Percentiles rank a stretch among this genome's conserved stretches.
phyloP scores from a whole-genome alignment of 2,113 vertebrate species.

The Stegastes partitus region DNA sequence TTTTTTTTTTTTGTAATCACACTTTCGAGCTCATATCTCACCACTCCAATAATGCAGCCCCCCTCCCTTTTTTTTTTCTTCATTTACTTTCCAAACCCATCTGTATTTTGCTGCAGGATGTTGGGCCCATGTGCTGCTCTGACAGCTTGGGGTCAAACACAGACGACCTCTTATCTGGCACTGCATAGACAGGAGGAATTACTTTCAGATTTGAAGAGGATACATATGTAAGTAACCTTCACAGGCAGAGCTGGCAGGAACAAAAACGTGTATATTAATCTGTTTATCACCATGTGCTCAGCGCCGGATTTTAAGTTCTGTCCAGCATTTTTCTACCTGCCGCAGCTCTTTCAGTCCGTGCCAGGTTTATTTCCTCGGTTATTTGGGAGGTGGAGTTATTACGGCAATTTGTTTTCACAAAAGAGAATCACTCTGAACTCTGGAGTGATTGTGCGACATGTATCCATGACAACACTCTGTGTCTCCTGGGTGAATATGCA shows the following conservation, averaged over 20 bases:
- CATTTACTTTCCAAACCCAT: conserved; percentile 29
- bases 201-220: conserved; percentile 26
- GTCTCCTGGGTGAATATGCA: not conserved
- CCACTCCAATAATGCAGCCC: not conserved
- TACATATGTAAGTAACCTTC: conserved; percentile 33
- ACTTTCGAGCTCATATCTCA: conserved; percentile 26
- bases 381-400: not conserved
- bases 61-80: too few species aligned
- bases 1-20: conserved; percentile 6
- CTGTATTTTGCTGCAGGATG: conserved; percentile 1
- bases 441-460: not conserved
- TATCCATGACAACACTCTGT: conserved; percentile 11
- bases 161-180: conserved; percentile 40
- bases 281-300: conserved; percentile 8
- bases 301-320: not conserved
- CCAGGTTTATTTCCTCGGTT: not conserved
- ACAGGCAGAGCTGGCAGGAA: conserved; percentile 3
- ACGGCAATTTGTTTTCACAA: not conserved
- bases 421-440: not conserved
- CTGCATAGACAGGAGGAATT: not conserved
- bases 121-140: not conserved
- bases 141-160: conserved; percentile 34
- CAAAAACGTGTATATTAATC: conserved; percentile 16
- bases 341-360: not conserved
- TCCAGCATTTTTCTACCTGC: not conserved